Evolutionary conservation across 2,797 vertebrate genomes (phyloP).

Genomic region (Trachops cirrhosus): DNA sequence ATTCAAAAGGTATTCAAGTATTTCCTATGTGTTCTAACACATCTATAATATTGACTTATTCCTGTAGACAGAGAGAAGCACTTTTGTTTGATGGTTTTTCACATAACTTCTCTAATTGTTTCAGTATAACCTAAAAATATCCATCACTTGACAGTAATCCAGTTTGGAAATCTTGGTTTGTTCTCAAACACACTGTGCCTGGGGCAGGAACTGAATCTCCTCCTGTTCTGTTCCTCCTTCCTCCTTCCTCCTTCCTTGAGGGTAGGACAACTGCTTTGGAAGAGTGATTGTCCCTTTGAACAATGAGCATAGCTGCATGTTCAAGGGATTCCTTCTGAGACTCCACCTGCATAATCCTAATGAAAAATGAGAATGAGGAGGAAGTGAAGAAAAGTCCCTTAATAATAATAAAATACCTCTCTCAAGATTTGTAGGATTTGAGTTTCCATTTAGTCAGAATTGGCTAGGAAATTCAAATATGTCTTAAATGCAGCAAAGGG

Average conservation of each 20-base stretch:
- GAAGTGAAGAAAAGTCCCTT: conserved; percentile 55
- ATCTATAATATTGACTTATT: background rate
- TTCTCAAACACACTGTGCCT: conserved; percentile 12
- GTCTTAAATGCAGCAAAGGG: background rate
- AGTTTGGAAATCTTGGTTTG: background rate
- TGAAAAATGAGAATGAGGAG: conserved; percentile 23
- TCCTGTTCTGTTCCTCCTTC: background rate
- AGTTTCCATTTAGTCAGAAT: conserved; percentile 76
- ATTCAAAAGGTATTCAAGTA: background rate
- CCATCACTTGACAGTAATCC: background rate
- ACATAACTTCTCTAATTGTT: background rate
- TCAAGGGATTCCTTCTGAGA: background rate
- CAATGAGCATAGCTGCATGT: background rate
- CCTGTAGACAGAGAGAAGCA: background rate
- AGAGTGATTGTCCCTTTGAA: background rate
- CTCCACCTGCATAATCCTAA: background rate
- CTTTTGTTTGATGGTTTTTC: background rate
- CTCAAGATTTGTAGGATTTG: conserved; percentile 54
- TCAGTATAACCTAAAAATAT: conserved; percentile 12
- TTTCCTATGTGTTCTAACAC: background rate
- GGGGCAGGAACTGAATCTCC: background rate
- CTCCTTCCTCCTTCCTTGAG: conserved; percentile 4
- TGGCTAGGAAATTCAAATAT: conserved; percentile 57
- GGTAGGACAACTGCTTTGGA: background rate
- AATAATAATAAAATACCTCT: conserved; percentile 59